Conservation (phyloP, 2,888 invertebrate genomes). For the Herminia tarsipennalis region DNA sequence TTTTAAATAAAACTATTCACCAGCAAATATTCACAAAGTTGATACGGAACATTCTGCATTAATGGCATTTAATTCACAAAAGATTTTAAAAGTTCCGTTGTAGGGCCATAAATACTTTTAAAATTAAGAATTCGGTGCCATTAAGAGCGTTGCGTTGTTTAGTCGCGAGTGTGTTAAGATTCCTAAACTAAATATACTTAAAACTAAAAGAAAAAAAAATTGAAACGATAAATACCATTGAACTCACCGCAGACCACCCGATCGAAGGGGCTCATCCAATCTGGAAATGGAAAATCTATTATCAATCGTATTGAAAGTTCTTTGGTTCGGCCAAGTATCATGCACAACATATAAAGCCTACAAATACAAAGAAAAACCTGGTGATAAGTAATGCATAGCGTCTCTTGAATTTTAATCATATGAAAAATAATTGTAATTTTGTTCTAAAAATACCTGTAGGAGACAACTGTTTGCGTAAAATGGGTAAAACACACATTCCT, state of each 20-base stretch:
- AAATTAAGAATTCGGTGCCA: constrained; percentile 25
- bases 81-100: constrained; percentile 27
- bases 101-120: constrained; percentile 22
- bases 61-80: constrained; percentile 23
- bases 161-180: constrained; percentile 48
- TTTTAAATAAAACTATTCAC: constrained; percentile 18
- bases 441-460: not conserved
- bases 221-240: constrained; percentile 91
- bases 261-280: constrained; percentile 98
- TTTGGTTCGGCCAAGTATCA: constrained; percentile 68
- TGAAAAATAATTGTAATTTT: constrained; percentile 10
- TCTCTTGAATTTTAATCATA: constrained; percentile 7
- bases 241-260: constrained; percentile 98
- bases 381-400: constrained; percentile 1
- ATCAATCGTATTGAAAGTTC: constrained; percentile 85
- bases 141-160: constrained; percentile 35
- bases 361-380: constrained; percentile 13
- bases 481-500: too few relatives aligned
- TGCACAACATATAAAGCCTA: constrained; percentile 56
- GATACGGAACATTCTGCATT: constrained; percentile 22
- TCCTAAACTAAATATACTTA: constrained; percentile 70
- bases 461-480: not conserved
- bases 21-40: constrained; percentile 13
- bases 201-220: constrained; percentile 86
- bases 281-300: constrained; percentile 90